Percentiles rank a stretch among this genome's conserved stretches.
Conservation (phyloP, 2,113 vertebrate species). For the Pterocles orientalis region DNA sequence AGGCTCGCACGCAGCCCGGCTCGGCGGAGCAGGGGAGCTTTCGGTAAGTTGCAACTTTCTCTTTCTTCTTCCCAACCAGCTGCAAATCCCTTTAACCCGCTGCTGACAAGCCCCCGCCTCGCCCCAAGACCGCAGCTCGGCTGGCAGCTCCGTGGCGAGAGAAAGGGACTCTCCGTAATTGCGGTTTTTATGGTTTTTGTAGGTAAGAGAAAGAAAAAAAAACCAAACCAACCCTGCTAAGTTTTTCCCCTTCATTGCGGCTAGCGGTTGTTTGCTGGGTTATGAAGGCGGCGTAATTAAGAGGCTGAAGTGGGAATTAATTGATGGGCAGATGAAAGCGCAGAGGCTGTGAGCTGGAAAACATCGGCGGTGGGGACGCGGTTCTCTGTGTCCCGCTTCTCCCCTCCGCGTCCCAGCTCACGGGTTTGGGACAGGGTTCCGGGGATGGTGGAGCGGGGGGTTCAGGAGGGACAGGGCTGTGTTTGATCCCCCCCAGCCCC, state of each 20-base stretch:
- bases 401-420: neutral
- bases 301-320: neutral
- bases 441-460: accelerated
- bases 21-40: slow-evolving; percentile 20
- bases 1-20: slow-evolving; percentile 8
- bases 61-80: neutral
- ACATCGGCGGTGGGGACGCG: accelerated
- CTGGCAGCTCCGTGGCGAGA: neutral
- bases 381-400: neutral
- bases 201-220: neutral
- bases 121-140: neutral
- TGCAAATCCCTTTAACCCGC: neutral
- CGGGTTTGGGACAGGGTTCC: neutral
- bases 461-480: neutral
- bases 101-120: neutral
- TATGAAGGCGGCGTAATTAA: neutral
- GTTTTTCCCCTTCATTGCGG: neutral
- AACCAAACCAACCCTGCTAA: neutral
- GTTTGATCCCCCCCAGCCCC: neutral
- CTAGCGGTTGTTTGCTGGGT: neutral
- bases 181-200: neutral
- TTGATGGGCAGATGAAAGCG: neutral
- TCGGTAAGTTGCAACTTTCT: slow-evolving; percentile 39
- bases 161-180: neutral
- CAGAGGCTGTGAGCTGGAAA: neutral